phyloP scores from a whole-genome alignment of 2,888 invertebrate species.

The Orgyia antiqua region DNA sequence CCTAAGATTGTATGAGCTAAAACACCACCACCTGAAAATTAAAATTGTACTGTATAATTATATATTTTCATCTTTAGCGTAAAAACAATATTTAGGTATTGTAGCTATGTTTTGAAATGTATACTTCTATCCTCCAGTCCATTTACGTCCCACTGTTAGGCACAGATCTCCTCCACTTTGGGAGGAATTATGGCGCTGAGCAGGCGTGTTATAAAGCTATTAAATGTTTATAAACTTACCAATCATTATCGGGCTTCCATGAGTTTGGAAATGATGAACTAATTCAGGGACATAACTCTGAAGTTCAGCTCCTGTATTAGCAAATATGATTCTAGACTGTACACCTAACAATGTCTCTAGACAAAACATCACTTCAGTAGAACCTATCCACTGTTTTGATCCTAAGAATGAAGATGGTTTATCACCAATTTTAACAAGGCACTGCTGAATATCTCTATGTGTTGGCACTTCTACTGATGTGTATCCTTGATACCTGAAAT shows the following conservation, averaged over 20 bases:
- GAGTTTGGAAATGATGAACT: slow-evolving; percentile 91
- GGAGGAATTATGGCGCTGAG: too few species aligned
- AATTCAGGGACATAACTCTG: slow-evolving; percentile 88
- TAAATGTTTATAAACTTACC: too few species aligned
- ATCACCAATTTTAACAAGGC: slow-evolving; percentile 95
- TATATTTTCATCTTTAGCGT: too few species aligned
- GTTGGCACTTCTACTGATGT: slow-evolving; percentile 86
- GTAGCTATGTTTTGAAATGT: too few species aligned
- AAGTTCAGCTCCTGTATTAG: slow-evolving; percentile 91
- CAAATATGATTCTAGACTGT: slow-evolving; percentile 88
- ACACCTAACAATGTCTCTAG: slow-evolving; percentile 88
- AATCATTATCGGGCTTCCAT: slow-evolving; percentile 99
- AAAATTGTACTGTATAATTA: too few species aligned
- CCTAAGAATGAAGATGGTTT: slow-evolving; percentile 92
- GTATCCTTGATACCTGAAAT: slow-evolving; percentile 87
- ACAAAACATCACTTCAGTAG: slow-evolving; percentile 96
- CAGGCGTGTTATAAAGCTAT: too few species aligned
- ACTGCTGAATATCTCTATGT: slow-evolving; percentile 93
- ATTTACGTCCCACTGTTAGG: too few species aligned
- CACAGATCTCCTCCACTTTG: too few species aligned
- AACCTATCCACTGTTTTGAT: slow-evolving; percentile 98
- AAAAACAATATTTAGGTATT: too few species aligned
- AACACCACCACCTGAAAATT: slow-evolving; percentile 91
- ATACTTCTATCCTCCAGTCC: too few species aligned
- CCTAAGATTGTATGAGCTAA: slow-evolving; percentile 98